These are phyloP conservation scores for Picus viridis DNA, from an alignment of 2,797 vertebrate species.

Conservation along the genomic window DNA sequence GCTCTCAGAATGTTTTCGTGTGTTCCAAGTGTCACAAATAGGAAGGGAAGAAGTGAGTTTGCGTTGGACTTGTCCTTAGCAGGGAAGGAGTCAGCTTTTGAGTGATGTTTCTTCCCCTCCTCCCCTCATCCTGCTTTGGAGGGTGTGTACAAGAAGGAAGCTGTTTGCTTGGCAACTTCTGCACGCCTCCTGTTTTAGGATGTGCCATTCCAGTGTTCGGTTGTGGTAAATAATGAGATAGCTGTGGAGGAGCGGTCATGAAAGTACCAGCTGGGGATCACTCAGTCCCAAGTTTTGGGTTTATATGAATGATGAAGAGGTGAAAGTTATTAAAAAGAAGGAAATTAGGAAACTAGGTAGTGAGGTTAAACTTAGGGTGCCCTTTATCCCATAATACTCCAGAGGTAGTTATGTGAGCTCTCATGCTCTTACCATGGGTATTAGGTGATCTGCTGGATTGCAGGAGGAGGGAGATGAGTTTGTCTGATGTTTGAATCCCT, in stretches of 20 bases:
- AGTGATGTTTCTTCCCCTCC: background rate
- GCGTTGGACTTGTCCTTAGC: background rate
- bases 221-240: background rate
- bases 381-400: background rate
- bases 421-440: background rate
- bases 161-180: background rate
- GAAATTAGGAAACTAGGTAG: background rate
- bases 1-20: background rate
- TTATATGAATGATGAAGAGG: background rate
- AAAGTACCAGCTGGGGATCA: background rate
- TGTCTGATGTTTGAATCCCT: background rate
- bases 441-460: background rate
- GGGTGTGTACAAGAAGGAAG: background rate
- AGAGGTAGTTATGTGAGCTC: background rate
- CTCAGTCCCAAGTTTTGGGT: background rate
- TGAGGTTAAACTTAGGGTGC: background rate
- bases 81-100: background rate
- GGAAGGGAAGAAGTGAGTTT: background rate
- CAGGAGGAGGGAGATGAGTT: background rate
- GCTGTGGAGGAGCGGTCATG: background rate
- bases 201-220: background rate
- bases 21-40: background rate
- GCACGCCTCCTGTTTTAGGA: background rate
- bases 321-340: background rate
- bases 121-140: background rate